Conservation (phyloP, 2,888 invertebrate genomes). For the Lacanobia wlatinum region DNA sequence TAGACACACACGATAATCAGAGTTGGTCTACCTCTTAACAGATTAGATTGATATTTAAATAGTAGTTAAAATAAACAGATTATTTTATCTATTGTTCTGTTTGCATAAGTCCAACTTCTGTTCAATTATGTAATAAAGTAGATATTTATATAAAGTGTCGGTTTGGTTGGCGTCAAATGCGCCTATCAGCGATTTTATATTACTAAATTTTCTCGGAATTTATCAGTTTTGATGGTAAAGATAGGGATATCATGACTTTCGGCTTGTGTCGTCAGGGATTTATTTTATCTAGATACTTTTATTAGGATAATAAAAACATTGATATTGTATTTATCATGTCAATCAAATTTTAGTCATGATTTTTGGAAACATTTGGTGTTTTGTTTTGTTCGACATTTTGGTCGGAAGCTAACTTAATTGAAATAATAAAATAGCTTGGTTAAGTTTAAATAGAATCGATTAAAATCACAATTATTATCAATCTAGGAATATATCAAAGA, state of each 20-base stretch:
- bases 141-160: too few species aligned
- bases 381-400: not conserved
- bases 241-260: conserved; percentile 11
- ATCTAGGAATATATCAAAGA: not conserved
- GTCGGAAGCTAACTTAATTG: too few species aligned
- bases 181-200: not conserved
- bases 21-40: not conserved
- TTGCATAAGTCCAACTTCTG: not conserved
- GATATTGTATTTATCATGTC: not conserved
- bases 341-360: not conserved
- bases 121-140: not conserved
- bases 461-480: not conserved
- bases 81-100: not conserved
- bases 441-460: not conserved
- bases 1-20: conserved; percentile 5
- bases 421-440: not conserved
- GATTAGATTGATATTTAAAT: not conserved
- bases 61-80: not conserved
- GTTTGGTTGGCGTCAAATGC: not conserved
- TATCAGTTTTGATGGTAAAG: not conserved
- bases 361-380: not conserved
- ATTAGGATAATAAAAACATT: not conserved
- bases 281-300: conserved; percentile 14
- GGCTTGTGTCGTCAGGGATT: conserved; percentile 17
- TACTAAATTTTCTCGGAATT: not conserved